Conservation (phyloP, 2,888 invertebrate genomes). For the Gari tellinella region DNA sequence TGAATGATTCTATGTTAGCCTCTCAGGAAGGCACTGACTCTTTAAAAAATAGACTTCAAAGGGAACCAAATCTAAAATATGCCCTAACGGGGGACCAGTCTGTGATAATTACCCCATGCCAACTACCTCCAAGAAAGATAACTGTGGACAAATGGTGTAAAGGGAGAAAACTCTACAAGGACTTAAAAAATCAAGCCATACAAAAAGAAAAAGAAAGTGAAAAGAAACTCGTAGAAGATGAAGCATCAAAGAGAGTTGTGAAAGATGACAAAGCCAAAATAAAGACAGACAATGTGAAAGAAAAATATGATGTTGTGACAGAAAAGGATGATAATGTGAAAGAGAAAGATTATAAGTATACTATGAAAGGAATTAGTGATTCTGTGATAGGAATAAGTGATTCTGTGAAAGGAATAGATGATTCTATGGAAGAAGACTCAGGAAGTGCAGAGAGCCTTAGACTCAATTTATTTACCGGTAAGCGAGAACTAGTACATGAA, state of each 20-base stretch:
- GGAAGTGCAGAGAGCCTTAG: constrained; percentile 13
- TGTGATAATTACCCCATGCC: constrained; percentile 74
- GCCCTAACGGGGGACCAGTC: constrained; percentile 67
- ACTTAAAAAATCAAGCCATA: constrained; percentile 33
- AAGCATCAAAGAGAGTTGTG: constrained; percentile 5
- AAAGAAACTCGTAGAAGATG: constrained; percentile 11
- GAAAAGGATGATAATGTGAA: background rate
- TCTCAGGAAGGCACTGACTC: constrained; percentile 53
- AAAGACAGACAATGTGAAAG: background rate
- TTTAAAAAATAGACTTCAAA: constrained; percentile 63
- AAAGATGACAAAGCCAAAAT: constrained; percentile 10
- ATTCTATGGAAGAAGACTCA: background rate
- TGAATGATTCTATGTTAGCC: constrained; percentile 56
- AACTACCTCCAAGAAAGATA: constrained; percentile 62
- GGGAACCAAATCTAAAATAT: constrained; percentile 68
- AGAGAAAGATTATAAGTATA: constrained; percentile 6
- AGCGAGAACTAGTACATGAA: constrained; percentile 14
- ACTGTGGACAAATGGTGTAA: constrained; percentile 64
- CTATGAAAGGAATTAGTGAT: background rate
- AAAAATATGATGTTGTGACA: background rate
- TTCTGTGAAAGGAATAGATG: too few species aligned
- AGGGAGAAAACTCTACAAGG: constrained; percentile 46
- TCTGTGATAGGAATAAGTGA: background rate
- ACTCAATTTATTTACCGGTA: constrained; percentile 46
- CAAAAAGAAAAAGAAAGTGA: constrained; percentile 19